Conservation (phyloP, 2,888 invertebrate species). For the Caenorhabditis imperialis region DNA sequence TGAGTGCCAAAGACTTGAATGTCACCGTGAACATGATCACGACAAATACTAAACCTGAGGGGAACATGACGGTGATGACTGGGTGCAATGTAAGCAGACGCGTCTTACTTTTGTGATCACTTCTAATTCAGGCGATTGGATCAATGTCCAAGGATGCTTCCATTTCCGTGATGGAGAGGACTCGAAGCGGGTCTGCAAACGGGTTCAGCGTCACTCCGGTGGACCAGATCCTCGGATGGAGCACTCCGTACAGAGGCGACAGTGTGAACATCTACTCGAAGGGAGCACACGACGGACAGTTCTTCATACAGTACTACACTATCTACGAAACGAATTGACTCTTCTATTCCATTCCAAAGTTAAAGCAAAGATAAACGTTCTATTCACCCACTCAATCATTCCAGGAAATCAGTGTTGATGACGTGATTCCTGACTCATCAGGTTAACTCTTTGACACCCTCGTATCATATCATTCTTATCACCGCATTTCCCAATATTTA, state of each 20-base stretch:
- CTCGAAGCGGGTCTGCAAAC: background rate
- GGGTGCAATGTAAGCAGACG: slow-evolving; percentile 14
- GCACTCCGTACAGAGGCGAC: slow-evolving; percentile 2
- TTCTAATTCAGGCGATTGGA: slow-evolving; percentile 18
- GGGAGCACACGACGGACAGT: slow-evolving; percentile 1
- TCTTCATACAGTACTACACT: slow-evolving; percentile 22
- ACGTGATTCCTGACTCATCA: too few relatives aligned
- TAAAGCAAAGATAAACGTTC: too few relatives aligned
- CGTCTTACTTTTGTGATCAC: too few relatives aligned
- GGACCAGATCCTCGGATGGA: slow-evolving; percentile 24
- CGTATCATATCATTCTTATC: background rate
- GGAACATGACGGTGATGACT: background rate
- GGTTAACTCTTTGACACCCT: background rate
- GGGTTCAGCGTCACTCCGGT: slow-evolving; percentile 24
- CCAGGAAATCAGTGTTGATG: too few relatives aligned
- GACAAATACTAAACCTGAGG: background rate
- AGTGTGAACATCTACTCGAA: slow-evolving; percentile 13
- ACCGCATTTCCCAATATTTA: background rate
- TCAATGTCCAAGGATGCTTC: slow-evolving; percentile 4
- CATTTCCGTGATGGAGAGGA: background rate
- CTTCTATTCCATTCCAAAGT: too few relatives aligned
- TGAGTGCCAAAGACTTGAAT: slow-evolving; percentile 1
- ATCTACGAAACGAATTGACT: background rate
- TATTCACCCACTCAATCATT: too few relatives aligned
- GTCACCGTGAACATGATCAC: slow-evolving; percentile 1